Percentiles rank a stretch among this genome's conserved stretches.
phyloP scores from a whole-genome alignment of 1,140 invertebrate species.

The Anadara kagoshimensis region DNA sequence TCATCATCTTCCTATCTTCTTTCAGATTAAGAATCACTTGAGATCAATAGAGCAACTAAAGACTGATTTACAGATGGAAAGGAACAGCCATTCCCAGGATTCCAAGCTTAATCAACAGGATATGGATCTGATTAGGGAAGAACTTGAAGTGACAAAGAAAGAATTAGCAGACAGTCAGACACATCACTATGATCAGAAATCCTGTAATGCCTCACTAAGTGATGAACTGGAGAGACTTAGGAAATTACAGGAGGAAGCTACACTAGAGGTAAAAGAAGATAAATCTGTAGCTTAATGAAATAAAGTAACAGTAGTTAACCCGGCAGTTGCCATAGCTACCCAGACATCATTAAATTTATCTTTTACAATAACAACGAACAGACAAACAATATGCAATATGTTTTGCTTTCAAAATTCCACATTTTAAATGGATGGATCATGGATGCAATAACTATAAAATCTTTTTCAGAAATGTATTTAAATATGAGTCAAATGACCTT shows the following conservation, averaged over 20 bases:
- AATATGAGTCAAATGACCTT: no score
- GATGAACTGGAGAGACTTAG: constrained; percentile 62
- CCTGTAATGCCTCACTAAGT: constrained; percentile 54
- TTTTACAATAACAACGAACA: no score
- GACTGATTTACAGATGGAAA: constrained; percentile 61
- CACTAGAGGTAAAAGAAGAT: constrained; percentile 50
- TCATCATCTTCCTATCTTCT: neutral
- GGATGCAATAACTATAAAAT: no score
- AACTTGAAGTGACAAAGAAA: constrained; percentile 46
- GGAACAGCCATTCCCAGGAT: constrained; percentile 62
- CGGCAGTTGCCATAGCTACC: no score
- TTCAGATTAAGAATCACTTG: constrained; percentile 67
- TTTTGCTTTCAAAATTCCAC: no score
- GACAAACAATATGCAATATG: no score
- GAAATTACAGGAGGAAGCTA: constrained; percentile 58
- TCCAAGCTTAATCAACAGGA: constrained; percentile 63
- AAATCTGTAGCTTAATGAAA: no score
- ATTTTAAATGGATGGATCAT: no score
- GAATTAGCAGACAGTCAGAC: constrained; percentile 58
- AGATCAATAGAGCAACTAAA: constrained; percentile 69
- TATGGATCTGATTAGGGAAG: constrained; percentile 52
- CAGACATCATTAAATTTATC: no score
- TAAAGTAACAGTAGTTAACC: no score
- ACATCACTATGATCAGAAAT: constrained; percentile 52
- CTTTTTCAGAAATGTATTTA: no score